Evolutionary conservation across 2,797 vertebrate genomes (phyloP).

Genomic region (Poliocrania exsul): DNA sequence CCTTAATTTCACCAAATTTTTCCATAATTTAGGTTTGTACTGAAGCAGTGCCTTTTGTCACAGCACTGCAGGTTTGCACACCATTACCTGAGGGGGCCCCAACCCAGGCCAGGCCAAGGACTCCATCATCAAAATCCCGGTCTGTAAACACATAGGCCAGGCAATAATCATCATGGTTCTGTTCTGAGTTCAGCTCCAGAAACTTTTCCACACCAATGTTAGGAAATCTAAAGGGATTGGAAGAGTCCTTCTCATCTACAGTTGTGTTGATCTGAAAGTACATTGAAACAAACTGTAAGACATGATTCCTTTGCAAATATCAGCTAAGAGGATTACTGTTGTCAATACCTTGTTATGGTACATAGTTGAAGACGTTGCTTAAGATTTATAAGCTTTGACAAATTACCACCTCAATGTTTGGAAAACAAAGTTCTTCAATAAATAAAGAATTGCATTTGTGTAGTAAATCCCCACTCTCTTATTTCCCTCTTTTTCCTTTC

Average conservation of each 20-base stretch:
- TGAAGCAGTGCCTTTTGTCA: background rate
- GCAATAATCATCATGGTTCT: conserved; percentile 98
- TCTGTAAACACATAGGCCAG: conserved; percentile 98
- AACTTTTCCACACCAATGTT: conserved; percentile 99
- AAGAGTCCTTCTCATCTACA: conserved; percentile 85
- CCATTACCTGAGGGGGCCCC: conserved; percentile 94
- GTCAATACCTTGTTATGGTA: background rate
- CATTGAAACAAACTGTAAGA: conserved; percentile 9
- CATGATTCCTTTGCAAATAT: background rate
- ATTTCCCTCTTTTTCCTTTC: background rate
- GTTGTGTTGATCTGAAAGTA: conserved; percentile 92
- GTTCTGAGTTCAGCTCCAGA: conserved; percentile 95
- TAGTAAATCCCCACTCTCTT: background rate
- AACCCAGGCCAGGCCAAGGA: conserved; percentile 96
- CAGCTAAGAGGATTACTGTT: background rate
- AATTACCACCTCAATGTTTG: background rate
- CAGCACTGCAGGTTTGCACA: background rate
- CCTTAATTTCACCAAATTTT: background rate
- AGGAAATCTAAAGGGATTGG: conserved; percentile 96
- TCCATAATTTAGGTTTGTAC: background rate
- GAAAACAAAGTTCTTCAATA: background rate
- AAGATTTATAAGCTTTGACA: background rate
- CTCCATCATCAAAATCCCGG: conserved; percentile 96
- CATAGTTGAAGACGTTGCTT: background rate
- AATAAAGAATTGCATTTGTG: background rate